A percentile compares a stretch with the other conserved stretches of the same genome.
Evolutionary conservation across 2,797 vertebrate species (phyloP).

Genomic region (Euthynnus affinis): DNA sequence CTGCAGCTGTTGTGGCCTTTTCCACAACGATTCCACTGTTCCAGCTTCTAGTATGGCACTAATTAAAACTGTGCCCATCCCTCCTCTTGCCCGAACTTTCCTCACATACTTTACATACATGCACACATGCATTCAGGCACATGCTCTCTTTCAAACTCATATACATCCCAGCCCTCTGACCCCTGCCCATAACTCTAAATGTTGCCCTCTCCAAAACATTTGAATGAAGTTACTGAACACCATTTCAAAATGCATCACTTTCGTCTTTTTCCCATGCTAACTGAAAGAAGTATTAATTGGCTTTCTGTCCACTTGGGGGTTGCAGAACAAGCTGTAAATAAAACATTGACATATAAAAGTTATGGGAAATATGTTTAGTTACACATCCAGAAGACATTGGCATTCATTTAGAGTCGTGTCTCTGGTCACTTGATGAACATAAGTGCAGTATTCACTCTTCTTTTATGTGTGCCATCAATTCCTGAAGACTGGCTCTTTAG

Average conservation of each 20-base stretch:
- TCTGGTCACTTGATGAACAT: not conserved
- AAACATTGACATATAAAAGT: not conserved
- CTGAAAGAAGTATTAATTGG: slow-evolving; percentile 51
- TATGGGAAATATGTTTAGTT: not conserved
- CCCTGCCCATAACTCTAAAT: slow-evolving; percentile 15
- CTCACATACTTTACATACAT: slow-evolving; percentile 40
- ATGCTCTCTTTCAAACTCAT: slow-evolving; percentile 27
- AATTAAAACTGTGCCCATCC: slow-evolving; percentile 79
- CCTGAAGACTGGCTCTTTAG: too few relatives aligned
- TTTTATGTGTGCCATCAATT: slow-evolving; percentile 2
- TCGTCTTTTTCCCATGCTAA: slow-evolving; percentile 30
- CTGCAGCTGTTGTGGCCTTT: slow-evolving; percentile 80
- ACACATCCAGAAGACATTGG: not conserved
- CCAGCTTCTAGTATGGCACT: slow-evolving; percentile 66
- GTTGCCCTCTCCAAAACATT: slow-evolving; percentile 34
- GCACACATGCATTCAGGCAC: slow-evolving; percentile 36
- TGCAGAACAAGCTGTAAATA: not conserved
- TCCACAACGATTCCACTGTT: slow-evolving; percentile 82
- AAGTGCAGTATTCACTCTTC: not conserved
- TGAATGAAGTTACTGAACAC: slow-evolving; percentile 52
- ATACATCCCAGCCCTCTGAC: slow-evolving; percentile 8
- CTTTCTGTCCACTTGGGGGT: slow-evolving; percentile 21
- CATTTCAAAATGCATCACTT: slow-evolving; percentile 52
- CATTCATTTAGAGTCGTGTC: not conserved
- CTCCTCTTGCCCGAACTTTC: slow-evolving; percentile 60